Evolutionary conservation across 2,797 vertebrate genomes (phyloP), one percentile per base, ranked within the genome.

Genomic region (Balearica regulorum): DNA sequence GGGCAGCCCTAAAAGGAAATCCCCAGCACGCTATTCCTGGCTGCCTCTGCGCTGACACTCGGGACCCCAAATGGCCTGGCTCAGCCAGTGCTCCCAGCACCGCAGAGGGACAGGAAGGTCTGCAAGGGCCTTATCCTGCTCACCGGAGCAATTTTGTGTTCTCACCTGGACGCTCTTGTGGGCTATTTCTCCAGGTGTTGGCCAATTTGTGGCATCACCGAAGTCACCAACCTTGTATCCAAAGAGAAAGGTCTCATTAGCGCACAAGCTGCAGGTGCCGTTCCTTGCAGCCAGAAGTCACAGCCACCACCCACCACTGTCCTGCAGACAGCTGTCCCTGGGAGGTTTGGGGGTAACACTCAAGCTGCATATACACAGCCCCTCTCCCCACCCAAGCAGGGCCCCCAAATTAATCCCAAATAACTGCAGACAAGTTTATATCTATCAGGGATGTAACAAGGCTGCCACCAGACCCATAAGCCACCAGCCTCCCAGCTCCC

Each of bases 171-270:
- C 97, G 35, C 99, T 99, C 97, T 99, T 99, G 44, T 99, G 99
- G 48, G 99, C 99, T 44, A 99, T 99, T 98, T 99, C 99, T 94
- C 99, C 99, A 33, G 99, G 99, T 51, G 99, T 99, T 5, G 99
- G 99, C 99, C 99, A 99, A 94, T 99, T 99, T 96, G 99, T 99
- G n/a, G 99, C 98, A 98, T 99, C 99, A 65, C 98, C 99, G 3
- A 99, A 99, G 96, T 99, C 99, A 94, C 99, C 99, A 90, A 99
- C 99, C 99, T 99, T 95, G 61, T 76, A 94, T 37, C 9, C 71
- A 95, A 94, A 90, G 87, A 93, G 49, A 94, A 93, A 91, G 17
- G 58, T 78, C 58, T 60, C 3, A 3, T 97, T 80, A 95, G 76
- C 7, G 10, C 66, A 73, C 18, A 53, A 44, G 48, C n/a, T 37